Base-by-base conservation (phyloP, 1,140 invertebrate genomes). In the Leptestheria dahalacensis region DNA sequence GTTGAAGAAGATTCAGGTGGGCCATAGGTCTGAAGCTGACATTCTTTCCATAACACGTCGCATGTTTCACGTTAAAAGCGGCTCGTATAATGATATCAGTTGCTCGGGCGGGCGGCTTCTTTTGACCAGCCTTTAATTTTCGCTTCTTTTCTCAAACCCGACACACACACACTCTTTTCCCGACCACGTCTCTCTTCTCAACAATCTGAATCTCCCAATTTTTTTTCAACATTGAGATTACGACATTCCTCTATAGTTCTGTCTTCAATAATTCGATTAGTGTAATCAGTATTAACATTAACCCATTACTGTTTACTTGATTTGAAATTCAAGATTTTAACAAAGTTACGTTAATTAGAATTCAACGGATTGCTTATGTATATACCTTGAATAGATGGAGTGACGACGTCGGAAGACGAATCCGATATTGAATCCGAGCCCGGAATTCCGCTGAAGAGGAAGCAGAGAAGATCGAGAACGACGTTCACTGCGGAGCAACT, bases 401-500 rank as follows among this genome's bases (percentile, higher is more conserved):
- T 33, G 23, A 49, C 53, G 20, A 48, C 53, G 6, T 50, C 46
- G 3, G 61, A 57, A 61, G 57, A 57, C 9, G 61, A 57, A 18
- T 62, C 61, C 10, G 61, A 62, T 24, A 54, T 62, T 26, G 61
- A 62, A 26, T 84, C 84, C 24, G 85, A 88, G 67, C 85, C 86
- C 0, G 86, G 86, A 0, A 85, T 88, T 23, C 79, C 82, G 0
- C 62, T 89, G 60, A 88, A 88, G 65, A 73, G 86, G 12, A 91
- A 92, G 66, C 88, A 91, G 64, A 74, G 88, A 0, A 75, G 88
- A 25, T 86, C 84, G 60, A 73, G 88, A 23, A 91, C 88, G 0
- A 91, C 88, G 3, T 91, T 92, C 71, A 88, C 85, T 0, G 86
- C 86, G 0, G 77, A 83, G 67, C 91, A 96, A 72, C 72, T 96